Base-by-base conservation (phyloP, 2,797 vertebrate genomes). In the Hyperoplus immaculatus region DNA sequence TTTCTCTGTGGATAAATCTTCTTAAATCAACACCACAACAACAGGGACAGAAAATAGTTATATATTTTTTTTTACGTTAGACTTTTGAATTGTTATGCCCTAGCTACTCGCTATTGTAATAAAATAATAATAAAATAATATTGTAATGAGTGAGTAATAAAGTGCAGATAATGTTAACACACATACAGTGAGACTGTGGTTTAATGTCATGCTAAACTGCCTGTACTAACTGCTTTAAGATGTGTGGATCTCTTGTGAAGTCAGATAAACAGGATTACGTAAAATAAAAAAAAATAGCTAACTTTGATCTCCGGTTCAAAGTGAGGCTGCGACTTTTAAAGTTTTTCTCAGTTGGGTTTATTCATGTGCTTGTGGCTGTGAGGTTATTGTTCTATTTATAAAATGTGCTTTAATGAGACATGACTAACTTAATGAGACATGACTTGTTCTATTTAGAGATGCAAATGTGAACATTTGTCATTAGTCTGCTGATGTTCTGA, bases 231-330 rank as follows among this genome's bases (percentile, higher is more conserved):
- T 54, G 12, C 13, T 54, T n/a, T 50, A 12, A 64, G 50, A 41
- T n/a, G 5, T 45, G 5, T 2, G 45, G 36, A 29, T 43, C 38
- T 67, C 1, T 78, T 38, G 29, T 62, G n/a, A 29, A 29, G 36
- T 38, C 16, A 29, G 18, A 50, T 29, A 62, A 82, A 85, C 41
- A 43, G 42, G 64, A 59, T 54, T 62, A 63, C 57, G 43, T 75
- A 54, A 83, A 76, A 81, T 68, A 79, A 69, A 67, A 83, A 63
- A 57, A 78, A 84, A 84, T 45, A 29, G 39, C 38, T 49, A 76
- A 12, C 78, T 80, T 84, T 90, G 72, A 86, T 88, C 79, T 85
- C 61, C 67, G 60, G 62, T 49, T 38, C 56, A 70, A 76, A 80
- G 82, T 58, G n/a, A n/a, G 0, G 47, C 38, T 18, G 68, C 39